phyloP scores from a whole-genome alignment of 2,797 vertebrate genomes.

The Benthosema pterotum region DNA sequence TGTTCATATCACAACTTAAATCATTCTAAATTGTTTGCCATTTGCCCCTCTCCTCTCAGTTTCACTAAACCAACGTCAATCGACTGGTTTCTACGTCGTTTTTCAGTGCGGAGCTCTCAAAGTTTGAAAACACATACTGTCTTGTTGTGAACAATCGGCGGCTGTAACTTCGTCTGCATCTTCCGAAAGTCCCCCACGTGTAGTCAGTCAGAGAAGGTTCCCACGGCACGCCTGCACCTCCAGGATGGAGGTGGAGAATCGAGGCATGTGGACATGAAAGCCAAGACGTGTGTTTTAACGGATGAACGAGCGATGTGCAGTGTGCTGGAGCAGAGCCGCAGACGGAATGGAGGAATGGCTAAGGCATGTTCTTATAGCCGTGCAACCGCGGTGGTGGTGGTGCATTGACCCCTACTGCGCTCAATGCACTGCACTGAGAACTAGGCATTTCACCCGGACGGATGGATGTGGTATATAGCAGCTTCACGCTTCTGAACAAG shows the following conservation, averaged over 20 bases:
- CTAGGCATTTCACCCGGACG: no score
- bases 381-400: no score
- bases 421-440: no score
- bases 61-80: conserved; percentile 13
- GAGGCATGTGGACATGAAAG: conserved; percentile 39
- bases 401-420: no score
- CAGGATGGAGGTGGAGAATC: conserved; percentile 36
- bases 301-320: conserved; percentile 52
- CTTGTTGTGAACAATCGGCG: conserved; percentile 37
- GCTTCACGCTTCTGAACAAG: no score
- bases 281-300: conserved; percentile 26
- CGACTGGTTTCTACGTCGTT: conserved; percentile 22
- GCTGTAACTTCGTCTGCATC: conserved; percentile 6
- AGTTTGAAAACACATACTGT: conserved; percentile 35
- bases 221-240: conserved; percentile 18
- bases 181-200: conserved; percentile 47
- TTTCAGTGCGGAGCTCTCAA: conserved; percentile 25
- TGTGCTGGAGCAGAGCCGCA: conserved; percentile 18
- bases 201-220: conserved; percentile 13
- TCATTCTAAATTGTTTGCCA: no score
- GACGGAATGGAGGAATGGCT: conserved; percentile 14
- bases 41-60: conserved; percentile 12
- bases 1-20: background rate
- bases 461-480: no score
- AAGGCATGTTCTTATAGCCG: conserved; percentile 6